A percentile compares a stretch with the other conserved stretches of the same genome.
These are phyloP conservation scores for Triplophysa bombifrons DNA, from an alignment of 2,797 vertebrate genomes.

Conservation along the genomic window DNA sequence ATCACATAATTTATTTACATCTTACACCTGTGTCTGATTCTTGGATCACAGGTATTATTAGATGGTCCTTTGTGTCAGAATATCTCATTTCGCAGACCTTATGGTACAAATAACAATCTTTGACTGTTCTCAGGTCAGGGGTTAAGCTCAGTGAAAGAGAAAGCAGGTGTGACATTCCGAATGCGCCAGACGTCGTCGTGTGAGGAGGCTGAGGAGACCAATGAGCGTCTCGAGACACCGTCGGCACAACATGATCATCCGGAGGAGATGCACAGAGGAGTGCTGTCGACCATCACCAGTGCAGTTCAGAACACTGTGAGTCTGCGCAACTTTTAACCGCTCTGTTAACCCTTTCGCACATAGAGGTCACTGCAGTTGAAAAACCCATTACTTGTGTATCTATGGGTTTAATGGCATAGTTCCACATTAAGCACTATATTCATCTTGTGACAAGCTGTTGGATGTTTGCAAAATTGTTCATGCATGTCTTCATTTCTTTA, in stretches of 20 bases:
- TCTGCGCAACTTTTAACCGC: slow-evolving; percentile 34
- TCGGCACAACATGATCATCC: slow-evolving; percentile 59
- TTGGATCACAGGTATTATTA: background rate
- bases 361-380: too few species aligned
- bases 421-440: too few species aligned
- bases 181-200: slow-evolving; percentile 70
- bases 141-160: slow-evolving; percentile 89
- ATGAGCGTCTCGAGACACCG: slow-evolving; percentile 68
- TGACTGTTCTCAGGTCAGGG: slow-evolving; percentile 82
- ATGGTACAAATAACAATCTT: background rate
- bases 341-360: background rate
- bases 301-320: slow-evolving; percentile 94
- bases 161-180: slow-evolving; percentile 79
- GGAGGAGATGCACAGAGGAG: slow-evolving; percentile 72
- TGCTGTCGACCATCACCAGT: slow-evolving; percentile 89
- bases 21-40: background rate
- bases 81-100: background rate
- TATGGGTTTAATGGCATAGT: too few species aligned
- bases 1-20: background rate
- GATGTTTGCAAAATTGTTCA: too few species aligned
- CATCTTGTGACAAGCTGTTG: too few species aligned
- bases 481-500: too few species aligned
- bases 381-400: too few species aligned
- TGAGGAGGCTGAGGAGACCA: slow-evolving; percentile 66
- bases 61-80: background rate